These are phyloP conservation scores for Pristis pectinata DNA, from an alignment of 2,797 vertebrate genomes.

Conservation along the genomic window DNA sequence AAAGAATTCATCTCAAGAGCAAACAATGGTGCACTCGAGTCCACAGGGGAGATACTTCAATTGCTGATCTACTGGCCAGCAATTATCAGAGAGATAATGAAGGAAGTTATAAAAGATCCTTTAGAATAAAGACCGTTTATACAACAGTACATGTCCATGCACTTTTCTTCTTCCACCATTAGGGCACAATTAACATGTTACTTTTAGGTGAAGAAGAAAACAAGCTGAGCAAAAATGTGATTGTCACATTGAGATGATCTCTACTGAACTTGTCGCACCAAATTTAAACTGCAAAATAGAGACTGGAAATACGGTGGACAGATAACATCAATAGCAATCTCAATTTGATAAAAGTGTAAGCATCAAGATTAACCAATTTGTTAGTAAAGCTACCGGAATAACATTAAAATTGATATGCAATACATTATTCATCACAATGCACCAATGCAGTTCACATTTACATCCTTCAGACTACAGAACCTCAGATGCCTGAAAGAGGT, in stretches of 20 bases:
- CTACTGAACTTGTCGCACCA: too few species aligned
- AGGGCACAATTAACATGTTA: not conserved
- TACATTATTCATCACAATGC: not conserved
- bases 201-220: not conserved
- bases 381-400: not conserved
- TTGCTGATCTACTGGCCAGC: not conserved
- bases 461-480: not conserved
- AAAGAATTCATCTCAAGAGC: not conserved
- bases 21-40: not conserved
- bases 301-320: not conserved
- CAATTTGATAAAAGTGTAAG: not conserved
- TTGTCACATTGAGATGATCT: not conserved
- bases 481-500: not conserved
- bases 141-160: not conserved
- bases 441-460: not conserved
- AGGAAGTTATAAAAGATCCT: not conserved
- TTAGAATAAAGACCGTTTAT: not conserved
- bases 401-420: not conserved
- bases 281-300: not conserved
- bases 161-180: not conserved
- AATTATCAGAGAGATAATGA: not conserved
- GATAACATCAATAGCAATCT: not conserved
- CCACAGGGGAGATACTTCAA: too few species aligned
- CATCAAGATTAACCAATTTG: not conserved
- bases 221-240: not conserved